Percentiles rank a stretch among this genome's conserved stretches.
Evolutionary conservation across 2,888 invertebrate genomes (phyloP).

Genomic region (Trilocha varians): DNA sequence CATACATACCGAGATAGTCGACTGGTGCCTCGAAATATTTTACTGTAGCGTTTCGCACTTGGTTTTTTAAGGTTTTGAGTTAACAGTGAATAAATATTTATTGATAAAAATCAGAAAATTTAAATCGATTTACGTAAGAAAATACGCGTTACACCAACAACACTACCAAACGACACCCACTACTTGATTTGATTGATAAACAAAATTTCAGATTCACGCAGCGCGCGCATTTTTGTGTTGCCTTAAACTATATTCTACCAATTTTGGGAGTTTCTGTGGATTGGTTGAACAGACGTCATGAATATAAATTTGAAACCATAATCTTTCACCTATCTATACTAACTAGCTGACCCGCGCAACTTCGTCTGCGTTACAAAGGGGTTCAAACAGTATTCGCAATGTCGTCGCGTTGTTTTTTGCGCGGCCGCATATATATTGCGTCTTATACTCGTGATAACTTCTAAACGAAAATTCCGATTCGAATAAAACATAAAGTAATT

Average conservation of each 20-base stretch:
- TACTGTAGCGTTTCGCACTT: background rate
- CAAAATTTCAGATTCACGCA: constrained; percentile 57
- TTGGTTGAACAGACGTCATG: no score
- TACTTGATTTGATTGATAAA: constrained; percentile 62
- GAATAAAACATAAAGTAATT: no score
- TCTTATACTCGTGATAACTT: no score
- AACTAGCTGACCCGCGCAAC: no score
- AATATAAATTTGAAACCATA: no score
- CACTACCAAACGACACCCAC: constrained; percentile 36
- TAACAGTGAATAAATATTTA: constrained; percentile 7
- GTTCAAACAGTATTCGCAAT: no score
- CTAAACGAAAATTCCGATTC: no score
- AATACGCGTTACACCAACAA: constrained; percentile 23
- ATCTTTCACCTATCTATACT: no score
- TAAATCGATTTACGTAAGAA: constrained; percentile 36
- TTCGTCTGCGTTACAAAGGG: no score
- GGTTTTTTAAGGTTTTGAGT: background rate
- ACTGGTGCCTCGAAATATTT: background rate
- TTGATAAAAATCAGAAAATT: background rate
- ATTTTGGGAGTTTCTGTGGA: no score
- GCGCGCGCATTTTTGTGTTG: constrained; percentile 60
- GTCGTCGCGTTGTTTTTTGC: no score
- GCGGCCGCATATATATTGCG: no score
- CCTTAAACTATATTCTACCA: constrained; percentile 13
- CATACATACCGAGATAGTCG: background rate